Conservation (phyloP, 1,140 invertebrate genomes). For the Cyclargus thomasi region DNA sequence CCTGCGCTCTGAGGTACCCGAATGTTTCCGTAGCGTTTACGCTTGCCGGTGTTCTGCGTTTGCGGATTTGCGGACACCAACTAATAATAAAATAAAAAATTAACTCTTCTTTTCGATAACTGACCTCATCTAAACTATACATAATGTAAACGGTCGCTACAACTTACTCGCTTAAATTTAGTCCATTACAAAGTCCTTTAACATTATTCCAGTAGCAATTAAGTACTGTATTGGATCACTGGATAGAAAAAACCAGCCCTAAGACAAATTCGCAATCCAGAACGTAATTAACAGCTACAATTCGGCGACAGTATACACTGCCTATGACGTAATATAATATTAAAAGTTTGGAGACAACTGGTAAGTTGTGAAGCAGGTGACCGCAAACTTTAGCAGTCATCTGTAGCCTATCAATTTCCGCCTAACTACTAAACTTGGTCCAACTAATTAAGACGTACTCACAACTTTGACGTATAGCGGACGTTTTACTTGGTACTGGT, state of each 20-base stretch:
- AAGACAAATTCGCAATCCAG: neutral
- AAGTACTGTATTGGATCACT: too few species aligned
- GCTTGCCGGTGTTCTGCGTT: too few species aligned
- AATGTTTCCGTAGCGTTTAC: too few species aligned
- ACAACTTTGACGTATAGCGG: conserved; percentile 33
- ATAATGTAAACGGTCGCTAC: too few species aligned
- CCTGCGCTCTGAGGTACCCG: neutral
- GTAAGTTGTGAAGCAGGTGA: conserved; percentile 27
- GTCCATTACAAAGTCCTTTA: too few species aligned
- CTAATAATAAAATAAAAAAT: too few species aligned
- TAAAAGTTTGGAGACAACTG: conserved; percentile 12
- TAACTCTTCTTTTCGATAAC: too few species aligned
- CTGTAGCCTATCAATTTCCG: conserved; percentile 28
- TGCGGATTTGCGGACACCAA: too few species aligned
- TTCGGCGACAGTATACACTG: conserved; percentile 4
- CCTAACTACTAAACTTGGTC: conserved; percentile 29
- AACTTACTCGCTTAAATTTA: too few species aligned
- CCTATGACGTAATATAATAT: conserved; percentile 5
- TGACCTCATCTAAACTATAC: too few species aligned
- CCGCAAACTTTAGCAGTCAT: conserved; percentile 31
- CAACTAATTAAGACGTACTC: conserved; percentile 37
- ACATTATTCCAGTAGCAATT: too few species aligned
- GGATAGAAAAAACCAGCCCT: too few species aligned
- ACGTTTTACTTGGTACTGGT: conserved; percentile 22
- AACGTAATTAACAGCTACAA: neutral